phyloP scores from a whole-genome alignment of 1,140 invertebrate species.

The Ostrea edulis region DNA sequence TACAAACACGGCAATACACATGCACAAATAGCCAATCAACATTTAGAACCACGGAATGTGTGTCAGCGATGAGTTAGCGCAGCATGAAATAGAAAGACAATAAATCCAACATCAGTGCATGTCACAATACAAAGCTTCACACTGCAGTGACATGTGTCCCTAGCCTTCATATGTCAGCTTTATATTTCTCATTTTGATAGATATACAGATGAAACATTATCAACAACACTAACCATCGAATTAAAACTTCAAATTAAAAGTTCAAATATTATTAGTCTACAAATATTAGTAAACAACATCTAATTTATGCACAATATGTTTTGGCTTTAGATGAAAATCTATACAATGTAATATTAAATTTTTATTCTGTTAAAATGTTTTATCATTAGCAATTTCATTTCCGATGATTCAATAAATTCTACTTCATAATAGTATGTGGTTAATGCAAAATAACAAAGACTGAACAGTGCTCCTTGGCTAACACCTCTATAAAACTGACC shows the following conservation, averaged over 20 bases:
- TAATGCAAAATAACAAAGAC: slow-evolving; percentile 22
- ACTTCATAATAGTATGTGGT: not conserved
- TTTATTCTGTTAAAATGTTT: not conserved
- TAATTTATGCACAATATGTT: not conserved
- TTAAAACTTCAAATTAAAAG: not conserved
- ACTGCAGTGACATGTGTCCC: not conserved
- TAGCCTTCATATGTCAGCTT: not conserved
- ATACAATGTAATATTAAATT: not conserved
- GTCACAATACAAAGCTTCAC: slow-evolving; percentile 32
- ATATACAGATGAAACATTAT: not conserved
- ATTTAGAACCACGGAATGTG: slow-evolving; percentile 52
- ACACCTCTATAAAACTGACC: slow-evolving; percentile 76
- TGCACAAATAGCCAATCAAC: slow-evolving; percentile 59
- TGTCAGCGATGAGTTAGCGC: slow-evolving; percentile 51
- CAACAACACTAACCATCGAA: not conserved
- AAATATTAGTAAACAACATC: slow-evolving; percentile 33
- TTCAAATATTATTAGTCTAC: not conserved
- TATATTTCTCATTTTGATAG: not conserved
- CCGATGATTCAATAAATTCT: slow-evolving; percentile 16
- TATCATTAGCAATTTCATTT: not conserved
- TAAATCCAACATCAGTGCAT: slow-evolving; percentile 44
- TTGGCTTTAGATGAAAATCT: not conserved
- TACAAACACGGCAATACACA: slow-evolving; percentile 48
- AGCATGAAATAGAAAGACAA: slow-evolving; percentile 50
- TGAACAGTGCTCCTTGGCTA: not conserved